Evolutionary conservation across 1,140 invertebrate genomes (phyloP), one percentile per base, ranked within the genome.

Genomic region (Plutomurus gul): DNA sequence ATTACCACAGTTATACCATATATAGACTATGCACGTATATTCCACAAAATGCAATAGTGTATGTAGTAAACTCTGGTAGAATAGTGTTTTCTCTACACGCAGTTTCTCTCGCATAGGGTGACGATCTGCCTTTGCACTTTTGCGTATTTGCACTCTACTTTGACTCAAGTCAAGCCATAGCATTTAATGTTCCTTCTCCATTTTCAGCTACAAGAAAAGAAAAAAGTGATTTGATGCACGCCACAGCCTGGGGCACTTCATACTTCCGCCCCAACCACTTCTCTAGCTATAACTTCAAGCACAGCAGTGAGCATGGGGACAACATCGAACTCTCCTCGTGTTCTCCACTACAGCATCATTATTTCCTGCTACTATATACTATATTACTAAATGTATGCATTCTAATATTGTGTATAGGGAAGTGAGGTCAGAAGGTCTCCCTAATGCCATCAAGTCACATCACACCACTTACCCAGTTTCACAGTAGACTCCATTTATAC

Each of bases 221-320:
- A 70, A n/a, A n/a, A 70, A 70, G 60, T 25, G 22, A 70, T 70
- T 70, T 70, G 60, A 70, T 70, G 22, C 60, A 36, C 33, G 60
- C 60, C 60, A 16, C 11, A 10, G 25, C 60, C 60, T 36, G 60
- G 7, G 25, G 60, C 60, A 70, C 60, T 36, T 51, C 22, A 51
- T 51, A 51, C 47, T 51, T 51, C 47, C 47, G 47, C 47, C 22
- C 22, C 47, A 51, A 51, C 11, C 22, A 49, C 4, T 49, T 20
- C 20, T 49, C 47, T n/a, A 49, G 7, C 7, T 5, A 13, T n/a
- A 5, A 43, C 39, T 43, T n/a, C 39, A 43, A 3, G n/a, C 7
- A 43, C 39, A 43, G n/a, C 39, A 43, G 1, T 13, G 2, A 43
- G 2, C 39, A 43, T n/a, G n/a, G 39, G 1, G n/a, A 43, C 39